Percentiles rank a stretch among this genome's conserved stretches.
These are phyloP conservation scores for Phrynosoma blainvillii DNA, from an alignment of 2,113 vertebrate genomes.

Conservation along the genomic window DNA sequence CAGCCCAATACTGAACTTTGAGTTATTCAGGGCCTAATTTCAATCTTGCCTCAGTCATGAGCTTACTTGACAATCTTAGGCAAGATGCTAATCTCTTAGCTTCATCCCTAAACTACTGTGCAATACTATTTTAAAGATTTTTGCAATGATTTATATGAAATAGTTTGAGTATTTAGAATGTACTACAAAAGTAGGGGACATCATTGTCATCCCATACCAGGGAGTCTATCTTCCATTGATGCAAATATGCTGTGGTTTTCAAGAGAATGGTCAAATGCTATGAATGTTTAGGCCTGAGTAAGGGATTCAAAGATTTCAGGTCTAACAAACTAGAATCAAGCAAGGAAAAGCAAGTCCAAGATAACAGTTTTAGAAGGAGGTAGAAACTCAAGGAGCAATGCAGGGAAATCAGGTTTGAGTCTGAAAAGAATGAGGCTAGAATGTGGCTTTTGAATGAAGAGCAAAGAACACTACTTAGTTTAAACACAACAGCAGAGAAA, in stretches of 20 bases:
- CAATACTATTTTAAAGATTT: neutral
- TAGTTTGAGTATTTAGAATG: neutral
- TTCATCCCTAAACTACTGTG: no score
- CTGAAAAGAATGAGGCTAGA: neutral
- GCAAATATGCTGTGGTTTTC: neutral
- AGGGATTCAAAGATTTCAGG: neutral
- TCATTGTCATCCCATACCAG: no score
- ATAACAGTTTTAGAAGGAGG: no score
- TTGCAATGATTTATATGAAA: neutral
- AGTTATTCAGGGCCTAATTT: neutral
- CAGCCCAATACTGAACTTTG: neutral
- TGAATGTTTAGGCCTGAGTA: neutral
- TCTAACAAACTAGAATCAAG: neutral
- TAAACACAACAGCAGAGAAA: no score
- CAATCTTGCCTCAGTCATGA: neutral
- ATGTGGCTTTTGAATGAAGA: no score
- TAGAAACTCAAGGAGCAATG: neutral
- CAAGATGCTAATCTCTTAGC: neutral
- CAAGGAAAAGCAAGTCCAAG: neutral
- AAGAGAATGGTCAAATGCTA: neutral
- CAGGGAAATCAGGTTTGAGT: neutral
- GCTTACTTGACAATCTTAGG: neutral
- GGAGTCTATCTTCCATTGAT: neutral
- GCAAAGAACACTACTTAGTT: no score
- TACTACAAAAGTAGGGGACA: neutral